A percentile compares a stretch with the other conserved stretches of the same genome.
phyloP scores from a whole-genome alignment of 1,140 invertebrate genomes.

The Patella vulgata region DNA sequence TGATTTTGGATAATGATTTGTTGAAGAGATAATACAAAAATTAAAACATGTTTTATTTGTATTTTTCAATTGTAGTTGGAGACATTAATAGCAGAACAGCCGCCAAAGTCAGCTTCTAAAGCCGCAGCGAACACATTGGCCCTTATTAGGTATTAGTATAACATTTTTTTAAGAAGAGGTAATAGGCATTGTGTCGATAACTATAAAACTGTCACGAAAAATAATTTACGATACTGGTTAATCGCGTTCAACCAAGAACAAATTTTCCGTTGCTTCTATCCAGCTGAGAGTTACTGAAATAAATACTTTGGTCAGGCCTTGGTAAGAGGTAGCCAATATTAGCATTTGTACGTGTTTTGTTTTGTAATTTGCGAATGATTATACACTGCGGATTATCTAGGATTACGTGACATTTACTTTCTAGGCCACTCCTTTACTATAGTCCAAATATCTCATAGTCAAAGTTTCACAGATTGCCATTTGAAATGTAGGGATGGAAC shows the following conservation, averaged over 20 bases:
- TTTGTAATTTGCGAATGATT: too few species aligned
- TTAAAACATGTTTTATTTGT: neutral
- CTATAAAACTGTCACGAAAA: neutral
- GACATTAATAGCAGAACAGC: conserved; percentile 45
- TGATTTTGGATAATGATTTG: neutral
- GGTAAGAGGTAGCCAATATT: too few species aligned
- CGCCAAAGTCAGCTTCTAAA: conserved; percentile 53
- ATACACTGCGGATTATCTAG: too few species aligned
- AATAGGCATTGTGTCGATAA: neutral
- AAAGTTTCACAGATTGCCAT: too few species aligned
- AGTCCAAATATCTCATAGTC: too few species aligned
- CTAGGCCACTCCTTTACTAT: too few species aligned
- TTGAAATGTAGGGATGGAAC: too few species aligned
- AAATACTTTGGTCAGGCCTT: too few species aligned
- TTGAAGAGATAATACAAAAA: neutral
- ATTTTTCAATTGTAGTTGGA: conserved; percentile 39
- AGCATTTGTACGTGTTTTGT: too few species aligned
- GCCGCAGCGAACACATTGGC: conserved; percentile 54
- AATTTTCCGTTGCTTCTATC: neutral
- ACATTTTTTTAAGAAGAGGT: neutral
- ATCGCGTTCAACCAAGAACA: neutral
- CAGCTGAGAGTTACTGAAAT: neutral
- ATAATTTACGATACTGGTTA: neutral
- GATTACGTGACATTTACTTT: too few species aligned
- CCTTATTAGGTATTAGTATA: conserved; percentile 42